Evolutionary conservation across 1,140 invertebrate genomes (phyloP), one percentile per base, ranked within the genome.

Genomic region (Drosophila repletoides): DNA sequence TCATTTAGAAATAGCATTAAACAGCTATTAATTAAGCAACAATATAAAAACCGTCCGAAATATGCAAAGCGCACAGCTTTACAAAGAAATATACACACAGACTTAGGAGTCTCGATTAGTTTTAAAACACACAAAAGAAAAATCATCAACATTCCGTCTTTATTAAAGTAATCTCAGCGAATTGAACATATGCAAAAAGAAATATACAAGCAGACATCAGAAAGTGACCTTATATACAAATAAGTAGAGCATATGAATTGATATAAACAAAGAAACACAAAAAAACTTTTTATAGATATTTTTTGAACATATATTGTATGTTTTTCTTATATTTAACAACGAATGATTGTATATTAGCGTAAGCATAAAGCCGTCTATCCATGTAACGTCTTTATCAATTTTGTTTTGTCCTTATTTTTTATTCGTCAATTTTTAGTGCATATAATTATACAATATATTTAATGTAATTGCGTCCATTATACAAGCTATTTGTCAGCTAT

Each of bases 181-280:
- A 77, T 76, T 76, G 56, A 72, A 29, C 51, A 65, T 56, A 72
- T 76, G 53, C 48, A 46, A 59, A 65, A 36, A 28, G n/a, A n/a
- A n/a, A n/a, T n/a, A n/a, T 69, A 76, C 45, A 65, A 34, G 28
- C 49, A 55, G 28, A 49, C 28, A 55, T 76, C 72, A 69, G 52
- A 63, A 84, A 86, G 80, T 86, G 80, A 86, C 80, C 80, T 86
- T 86, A 86, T 86, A 86, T 73, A 56, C 64, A 65, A 52, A 33
- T 86, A 86, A 86, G 80, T 76, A 76, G 48, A 63, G 41, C 68
- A 76, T 67, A 72, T 56, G 40, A 33, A 55, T 48, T 45, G 28
- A 46, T n/a, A n/a, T n/a, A 48, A 72, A 48, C 40, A 43, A 33
- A 45, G 10, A 19, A 43, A 21, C 28, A 45, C 28, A 45, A 21